phyloP scores from a whole-genome alignment of 2,888 invertebrate species.

The Tipula unca region DNA sequence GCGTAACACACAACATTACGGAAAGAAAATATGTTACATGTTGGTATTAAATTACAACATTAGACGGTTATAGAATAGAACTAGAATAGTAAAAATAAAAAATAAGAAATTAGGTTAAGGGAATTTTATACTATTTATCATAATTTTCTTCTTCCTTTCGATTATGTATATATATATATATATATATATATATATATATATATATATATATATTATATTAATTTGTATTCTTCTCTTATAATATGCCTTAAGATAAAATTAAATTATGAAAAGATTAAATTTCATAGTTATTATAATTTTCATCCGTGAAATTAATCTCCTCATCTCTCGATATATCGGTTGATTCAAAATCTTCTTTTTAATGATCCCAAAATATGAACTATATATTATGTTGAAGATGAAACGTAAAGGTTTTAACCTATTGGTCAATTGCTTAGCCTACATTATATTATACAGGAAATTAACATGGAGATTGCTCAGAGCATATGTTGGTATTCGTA shows the following conservation, averaged over 20 bases:
- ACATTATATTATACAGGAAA: not conserved
- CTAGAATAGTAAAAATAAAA: not conserved
- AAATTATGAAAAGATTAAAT: not conserved
- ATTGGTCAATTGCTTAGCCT: not conserved
- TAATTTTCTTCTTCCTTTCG: not conserved
- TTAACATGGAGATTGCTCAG: not conserved
- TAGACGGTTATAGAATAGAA: not conserved
- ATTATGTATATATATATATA: too few species aligned
- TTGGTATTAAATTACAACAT: not conserved
- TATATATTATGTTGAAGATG: not conserved
- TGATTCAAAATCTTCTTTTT: not conserved
- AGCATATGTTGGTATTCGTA: too few species aligned
- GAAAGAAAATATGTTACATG: slow-evolving; percentile 8
- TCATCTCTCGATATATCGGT: not conserved
- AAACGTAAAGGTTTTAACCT: not conserved
- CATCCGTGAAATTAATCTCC: not conserved
- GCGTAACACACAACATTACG: not conserved
- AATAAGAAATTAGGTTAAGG: not conserved
- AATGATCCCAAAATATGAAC: not conserved
- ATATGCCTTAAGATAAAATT: not conserved
- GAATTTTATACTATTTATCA: not conserved
- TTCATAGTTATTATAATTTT: not conserved
- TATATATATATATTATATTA: too few species aligned
- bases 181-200: too few species aligned
- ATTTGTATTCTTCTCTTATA: not conserved